Base-by-base conservation (phyloP, 2,888 invertebrate genomes). In the Lepidocyrtinus sp. region DNA sequence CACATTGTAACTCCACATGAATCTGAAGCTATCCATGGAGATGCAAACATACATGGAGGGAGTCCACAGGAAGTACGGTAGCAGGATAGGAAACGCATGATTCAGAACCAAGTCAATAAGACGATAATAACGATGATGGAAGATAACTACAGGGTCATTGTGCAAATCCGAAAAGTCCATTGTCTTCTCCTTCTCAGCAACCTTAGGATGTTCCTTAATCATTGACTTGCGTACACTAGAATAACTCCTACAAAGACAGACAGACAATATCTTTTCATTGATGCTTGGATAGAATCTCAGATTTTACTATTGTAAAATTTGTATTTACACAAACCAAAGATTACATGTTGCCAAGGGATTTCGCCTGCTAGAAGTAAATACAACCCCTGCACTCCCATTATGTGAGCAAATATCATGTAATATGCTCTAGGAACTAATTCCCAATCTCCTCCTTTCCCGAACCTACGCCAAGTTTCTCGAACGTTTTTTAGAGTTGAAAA, bases 311-410 rank as follows among this genome's bases (percentile, higher is more conserved):
- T n/a, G n/a, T n/a, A n/a, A n/a, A n/a, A n/a, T n/a, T n/a, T n/a
- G 17, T 62, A 21, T 21, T 26, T 45, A 15, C 62, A n/a, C n/a
- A n/a, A n/a, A 77, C 77, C 72, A 22, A 77, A 72, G 19, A 72
- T 46, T 2, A 77, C 26, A 7, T 67, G 62, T 5, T 55, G 77
- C 72, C 45, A 72, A 9, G 72, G 65, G 15, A 77, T 50, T 19
- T 68, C 62, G 0, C 71, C 71, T 2, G 77, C 26, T 21, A 77
- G 62, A 19, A 77, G 25, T 12, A 72, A 67, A 27, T 22, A 77
- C 24, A 77, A 61, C 62, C 77, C 77, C 19, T 77, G 77, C 22
- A 77, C 59, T 45, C 77, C 77, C 71, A 77, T 72, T 3, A 77
- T n/a, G 21, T 77, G 77, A 12, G 77, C 77, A 27, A 77, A 72